Evolutionary conservation across 2,113 vertebrate species (phyloP).

Genomic region (Callopanchax toddi): DNA sequence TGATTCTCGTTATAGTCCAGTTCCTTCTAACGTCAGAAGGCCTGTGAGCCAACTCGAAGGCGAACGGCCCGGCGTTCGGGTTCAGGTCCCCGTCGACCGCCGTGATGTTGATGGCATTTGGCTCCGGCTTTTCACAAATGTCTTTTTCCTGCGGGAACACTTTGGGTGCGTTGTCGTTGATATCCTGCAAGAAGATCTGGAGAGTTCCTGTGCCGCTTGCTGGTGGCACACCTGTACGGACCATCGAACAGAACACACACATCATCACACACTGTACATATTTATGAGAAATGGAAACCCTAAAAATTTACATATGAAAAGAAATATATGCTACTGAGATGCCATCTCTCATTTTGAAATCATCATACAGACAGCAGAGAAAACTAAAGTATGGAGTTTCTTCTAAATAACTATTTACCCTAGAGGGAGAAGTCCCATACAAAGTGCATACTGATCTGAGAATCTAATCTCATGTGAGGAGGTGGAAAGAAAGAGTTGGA

Average conservation of each 20-base stretch:
- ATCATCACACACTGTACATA: slow-evolving; percentile 25
- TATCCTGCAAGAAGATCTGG: slow-evolving; percentile 92
- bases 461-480: slow-evolving; percentile 59
- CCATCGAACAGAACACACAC: slow-evolving; percentile 25
- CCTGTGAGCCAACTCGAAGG: slow-evolving; percentile 89
- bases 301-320: slow-evolving; percentile 24
- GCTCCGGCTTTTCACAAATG: slow-evolving; percentile 92
- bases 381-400: slow-evolving; percentile 34
- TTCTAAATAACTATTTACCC: slow-evolving; percentile 52
- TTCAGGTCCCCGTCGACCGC: slow-evolving; percentile 92
- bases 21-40: slow-evolving; percentile 89
- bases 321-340: slow-evolving; percentile 21
- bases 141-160: slow-evolving; percentile 92
- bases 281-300: slow-evolving; percentile 18
- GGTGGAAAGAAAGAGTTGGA: slow-evolving; percentile 49
- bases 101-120: slow-evolving; percentile 96
- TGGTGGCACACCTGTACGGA: slow-evolving; percentile 83
- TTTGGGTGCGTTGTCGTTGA: slow-evolving; percentile 96
- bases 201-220: slow-evolving; percentile 95
- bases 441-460: slow-evolving; percentile 66
- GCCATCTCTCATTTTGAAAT: slow-evolving; percentile 23
- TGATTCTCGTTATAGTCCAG: slow-evolving; percentile 94
- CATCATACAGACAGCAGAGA: slow-evolving; percentile 26
- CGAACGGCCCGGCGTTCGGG: slow-evolving; percentile 95
- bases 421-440: slow-evolving; percentile 35